These are phyloP conservation scores for Dipodomys spectabilis DNA, from an alignment of 2,113 vertebrate genomes.

Conservation along the genomic window DNA sequence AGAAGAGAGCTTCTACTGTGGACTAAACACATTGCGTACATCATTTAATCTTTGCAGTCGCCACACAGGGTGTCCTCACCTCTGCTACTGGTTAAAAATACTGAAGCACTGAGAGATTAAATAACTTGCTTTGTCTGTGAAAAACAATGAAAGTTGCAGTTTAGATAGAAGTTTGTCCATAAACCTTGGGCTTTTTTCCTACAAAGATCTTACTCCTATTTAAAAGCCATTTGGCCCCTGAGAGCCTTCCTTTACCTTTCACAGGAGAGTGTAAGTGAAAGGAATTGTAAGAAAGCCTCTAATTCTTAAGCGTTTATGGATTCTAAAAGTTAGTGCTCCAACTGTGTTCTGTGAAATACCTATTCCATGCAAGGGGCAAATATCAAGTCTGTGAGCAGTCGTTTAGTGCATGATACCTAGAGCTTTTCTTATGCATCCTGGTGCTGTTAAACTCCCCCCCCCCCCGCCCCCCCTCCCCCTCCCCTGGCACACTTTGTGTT, in stretches of 20 bases:
- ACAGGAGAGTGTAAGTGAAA: not conserved
- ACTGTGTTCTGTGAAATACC: not conserved
- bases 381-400: not conserved
- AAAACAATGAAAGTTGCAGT: not conserved
- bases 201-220: not conserved
- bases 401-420: not conserved
- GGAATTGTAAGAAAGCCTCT: not conserved
- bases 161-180: not conserved
- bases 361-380: not conserved
- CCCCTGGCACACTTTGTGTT: not conserved
- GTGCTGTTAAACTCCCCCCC: not conserved
- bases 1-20: not conserved
- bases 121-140: not conserved
- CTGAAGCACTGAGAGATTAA: not conserved
- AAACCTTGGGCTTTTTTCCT: not conserved
- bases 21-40: not conserved
- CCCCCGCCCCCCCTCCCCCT: not conserved
- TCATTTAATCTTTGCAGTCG: not conserved
- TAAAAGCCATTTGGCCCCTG: not conserved
- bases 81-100: not conserved
- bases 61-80: not conserved
- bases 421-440: not conserved
- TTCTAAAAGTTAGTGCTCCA: conserved; percentile 1
- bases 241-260: not conserved
- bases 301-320: not conserved